Evolutionary conservation across 2,113 vertebrate species (phyloP), one percentile per base, ranked within the genome.

Genomic region (Charina bottae): DNA sequence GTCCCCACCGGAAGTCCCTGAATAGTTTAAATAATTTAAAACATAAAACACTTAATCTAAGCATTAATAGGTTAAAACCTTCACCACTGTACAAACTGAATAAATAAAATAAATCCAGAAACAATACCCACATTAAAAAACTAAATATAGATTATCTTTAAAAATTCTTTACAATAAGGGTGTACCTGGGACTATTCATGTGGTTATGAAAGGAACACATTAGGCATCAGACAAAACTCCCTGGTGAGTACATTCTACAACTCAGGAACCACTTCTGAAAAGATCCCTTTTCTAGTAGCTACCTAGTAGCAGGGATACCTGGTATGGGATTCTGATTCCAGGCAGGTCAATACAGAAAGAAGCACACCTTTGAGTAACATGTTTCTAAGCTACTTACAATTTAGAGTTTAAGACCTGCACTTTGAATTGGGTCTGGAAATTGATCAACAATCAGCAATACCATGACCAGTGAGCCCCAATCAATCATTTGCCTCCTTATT

Each of bases 41-140:
- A 33, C 24, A 15, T 26, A 26, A 88, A 88, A 88, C 4, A 24
- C 21, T 88, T 42, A 59, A 26, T 23, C 9, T 88, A 46, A 88
- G 7, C 9, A 58, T 87, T n/a, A 6, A 56, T 56, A 56, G 6
- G 17, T 19, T 86, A 19, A n/a, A 87, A 33, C 5, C 28, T 19
- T 55, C n/a, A 87, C 54, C 26, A 87, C 13, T 37, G n/a, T 87
- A 15, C 54, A 87, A 87, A 56, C 85, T 58, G 49, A 87, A 87
- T 87, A 87, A 56, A 87, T 87, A 87, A 56, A 87, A 58, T 87
- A 87, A 37, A 87, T 21, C n/a, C 55, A 58, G n/a, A 55, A 87
- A 58, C n/a, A 58, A 58, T 87, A 37, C n/a, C 54, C 8, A 87
- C 17, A 23, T 55, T 55, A 56, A 19, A 19, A 37, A 37, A 37